phyloP scores from a whole-genome alignment of 1,140 invertebrate genomes.

The Caenorhabditis latens region DNA sequence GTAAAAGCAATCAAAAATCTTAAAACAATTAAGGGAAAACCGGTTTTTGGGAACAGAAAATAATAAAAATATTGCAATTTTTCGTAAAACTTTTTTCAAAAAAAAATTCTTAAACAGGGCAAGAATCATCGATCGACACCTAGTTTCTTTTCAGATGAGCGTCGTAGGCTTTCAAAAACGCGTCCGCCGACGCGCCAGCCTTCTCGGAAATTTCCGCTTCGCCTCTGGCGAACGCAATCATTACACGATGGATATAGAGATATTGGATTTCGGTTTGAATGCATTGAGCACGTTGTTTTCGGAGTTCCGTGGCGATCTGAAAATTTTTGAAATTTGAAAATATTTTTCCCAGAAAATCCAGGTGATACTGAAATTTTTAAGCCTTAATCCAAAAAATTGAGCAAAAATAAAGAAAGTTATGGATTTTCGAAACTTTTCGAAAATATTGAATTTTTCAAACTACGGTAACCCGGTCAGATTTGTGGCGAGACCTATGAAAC shows the following conservation, averaged over 20 bases:
- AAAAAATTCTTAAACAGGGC: background rate
- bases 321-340: no score
- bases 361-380: background rate
- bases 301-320: constrained; percentile 37
- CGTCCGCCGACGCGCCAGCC: background rate
- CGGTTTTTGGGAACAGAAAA: background rate
- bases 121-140: background rate
- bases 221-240: constrained; percentile 28
- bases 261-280: constrained; percentile 58
- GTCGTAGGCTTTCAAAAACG: constrained; percentile 16
- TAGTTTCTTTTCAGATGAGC: constrained; percentile 22
- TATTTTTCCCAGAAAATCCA: no score
- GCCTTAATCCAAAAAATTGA: background rate
- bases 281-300: constrained; percentile 36
- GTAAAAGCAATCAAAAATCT: background rate
- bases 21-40: background rate
- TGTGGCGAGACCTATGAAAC: no score
- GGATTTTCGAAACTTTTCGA: no score
- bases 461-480: no score
- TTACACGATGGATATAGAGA: constrained; percentile 54
- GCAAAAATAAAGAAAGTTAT: no score
- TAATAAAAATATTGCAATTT: background rate
- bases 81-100: background rate
- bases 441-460: no score
- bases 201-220: constrained; percentile 10